phyloP scores from a whole-genome alignment of 2,113 vertebrate species.

The Edolisoma coerulescens region DNA sequence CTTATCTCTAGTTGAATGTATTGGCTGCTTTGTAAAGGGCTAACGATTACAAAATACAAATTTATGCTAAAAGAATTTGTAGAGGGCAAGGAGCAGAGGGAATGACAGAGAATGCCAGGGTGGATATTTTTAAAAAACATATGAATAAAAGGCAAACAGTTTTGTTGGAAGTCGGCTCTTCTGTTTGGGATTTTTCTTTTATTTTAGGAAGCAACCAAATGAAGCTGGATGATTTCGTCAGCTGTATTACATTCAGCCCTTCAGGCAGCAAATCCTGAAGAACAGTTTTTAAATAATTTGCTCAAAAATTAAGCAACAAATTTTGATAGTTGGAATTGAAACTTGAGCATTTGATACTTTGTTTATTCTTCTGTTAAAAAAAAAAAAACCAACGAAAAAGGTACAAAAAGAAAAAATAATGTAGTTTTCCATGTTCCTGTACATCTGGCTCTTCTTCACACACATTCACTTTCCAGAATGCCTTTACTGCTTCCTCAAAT shows the following conservation, averaged over 20 bases:
- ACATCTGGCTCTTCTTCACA: not conserved
- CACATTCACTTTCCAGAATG: not conserved
- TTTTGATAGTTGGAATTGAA: not conserved
- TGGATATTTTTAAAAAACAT: not conserved
- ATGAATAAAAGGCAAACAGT: not conserved
- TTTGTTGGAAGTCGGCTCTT: not conserved
- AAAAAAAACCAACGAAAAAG: not conserved
- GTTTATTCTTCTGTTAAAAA: not conserved
- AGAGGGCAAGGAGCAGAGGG: not conserved
- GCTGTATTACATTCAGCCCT: not conserved
- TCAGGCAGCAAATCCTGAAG: not conserved
- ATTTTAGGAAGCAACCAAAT: not conserved
- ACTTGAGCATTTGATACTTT: not conserved
- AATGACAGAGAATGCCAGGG: not conserved
- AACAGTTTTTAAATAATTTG: not conserved
- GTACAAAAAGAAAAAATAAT: not conserved
- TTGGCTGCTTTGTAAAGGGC: constrained; percentile 2
- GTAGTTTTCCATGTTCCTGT: not conserved
- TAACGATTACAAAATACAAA: not conserved
- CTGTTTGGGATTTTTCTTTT: not conserved
- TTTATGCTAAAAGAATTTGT: not conserved
- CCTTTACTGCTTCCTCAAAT: not conserved
- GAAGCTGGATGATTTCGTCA: not conserved
- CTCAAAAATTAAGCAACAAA: not conserved
- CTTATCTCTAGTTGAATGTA: not conserved